Percentiles rank a stretch among this genome's conserved stretches.
Evolutionary conservation across 2,797 vertebrate genomes (phyloP).

Genomic region (Pterois miles): DNA sequence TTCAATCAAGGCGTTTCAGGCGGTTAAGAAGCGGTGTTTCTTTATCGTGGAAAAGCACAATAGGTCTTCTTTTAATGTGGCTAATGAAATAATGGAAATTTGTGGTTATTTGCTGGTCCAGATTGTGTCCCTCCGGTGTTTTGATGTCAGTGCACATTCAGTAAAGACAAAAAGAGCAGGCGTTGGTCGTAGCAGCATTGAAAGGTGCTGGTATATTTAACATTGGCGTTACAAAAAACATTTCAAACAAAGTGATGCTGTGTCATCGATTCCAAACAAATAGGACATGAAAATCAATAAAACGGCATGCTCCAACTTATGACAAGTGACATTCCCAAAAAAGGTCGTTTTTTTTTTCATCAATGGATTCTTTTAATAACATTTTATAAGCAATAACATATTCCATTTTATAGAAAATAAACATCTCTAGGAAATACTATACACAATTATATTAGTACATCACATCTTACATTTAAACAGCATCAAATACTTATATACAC

Average conservation of each 20-base stretch:
- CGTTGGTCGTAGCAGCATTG: slow-evolving; percentile 78
- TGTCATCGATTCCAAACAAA: slow-evolving; percentile 78
- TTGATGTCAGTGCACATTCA: slow-evolving; percentile 45
- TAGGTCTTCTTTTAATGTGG: no score
- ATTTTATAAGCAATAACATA: slow-evolving; percentile 91
- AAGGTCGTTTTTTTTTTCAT: slow-evolving; percentile 74
- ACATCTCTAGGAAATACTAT: slow-evolving; percentile 93
- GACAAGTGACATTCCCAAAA: slow-evolving; percentile 84
- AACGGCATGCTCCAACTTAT: slow-evolving; percentile 77
- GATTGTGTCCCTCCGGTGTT: neutral
- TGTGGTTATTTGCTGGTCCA: neutral
- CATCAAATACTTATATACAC: slow-evolving; percentile 91
- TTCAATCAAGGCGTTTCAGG: no score
- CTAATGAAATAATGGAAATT: no score
- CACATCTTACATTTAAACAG: slow-evolving; percentile 92
- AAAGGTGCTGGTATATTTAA: slow-evolving; percentile 86
- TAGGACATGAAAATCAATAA: slow-evolving; percentile 77
- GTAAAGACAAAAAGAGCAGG: slow-evolving; percentile 74
- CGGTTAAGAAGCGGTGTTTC: no score
- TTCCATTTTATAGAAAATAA: slow-evolving; percentile 92
- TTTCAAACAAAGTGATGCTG: slow-evolving; percentile 83
- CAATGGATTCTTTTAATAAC: slow-evolving; percentile 86
- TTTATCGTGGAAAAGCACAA: no score
- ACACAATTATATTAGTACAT: slow-evolving; percentile 92
- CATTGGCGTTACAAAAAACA: slow-evolving; percentile 85